Conservation (phyloP, 2,113 vertebrate species). For the Dolichotis patagonum region DNA sequence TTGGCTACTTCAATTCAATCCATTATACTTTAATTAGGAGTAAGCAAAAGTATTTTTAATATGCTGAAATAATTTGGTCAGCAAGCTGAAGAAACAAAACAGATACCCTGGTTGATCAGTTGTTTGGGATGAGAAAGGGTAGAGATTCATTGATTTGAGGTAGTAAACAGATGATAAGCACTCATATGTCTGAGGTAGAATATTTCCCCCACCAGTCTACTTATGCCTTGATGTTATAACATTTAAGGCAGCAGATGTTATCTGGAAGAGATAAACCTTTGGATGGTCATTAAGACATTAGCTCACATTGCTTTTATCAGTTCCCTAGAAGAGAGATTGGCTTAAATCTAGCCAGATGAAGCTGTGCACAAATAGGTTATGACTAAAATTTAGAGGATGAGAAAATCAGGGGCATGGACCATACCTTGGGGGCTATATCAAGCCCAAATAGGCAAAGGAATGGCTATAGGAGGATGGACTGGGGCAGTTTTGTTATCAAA, state of each 20-base stretch:
- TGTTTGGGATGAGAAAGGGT: background rate
- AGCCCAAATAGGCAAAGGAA: accelerated
- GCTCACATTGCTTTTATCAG: background rate
- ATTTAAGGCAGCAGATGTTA: conserved; percentile 28
- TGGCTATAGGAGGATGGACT: background rate
- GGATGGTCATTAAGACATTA: conserved; percentile 46
- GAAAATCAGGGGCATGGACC: background rate
- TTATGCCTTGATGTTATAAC: background rate
- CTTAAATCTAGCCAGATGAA: background rate
- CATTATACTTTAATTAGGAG: conserved; percentile 1
- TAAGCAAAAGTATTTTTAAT: background rate
- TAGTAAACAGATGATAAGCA: background rate
- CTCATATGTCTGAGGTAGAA: background rate
- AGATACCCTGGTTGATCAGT: background rate
- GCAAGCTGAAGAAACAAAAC: background rate
- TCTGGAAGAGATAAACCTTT: conserved; percentile 23
- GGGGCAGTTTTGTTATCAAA: background rate
- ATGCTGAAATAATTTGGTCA: background rate
- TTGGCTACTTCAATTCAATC: conserved; percentile 17
- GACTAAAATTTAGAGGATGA: background rate
- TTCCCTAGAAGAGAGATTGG: background rate
- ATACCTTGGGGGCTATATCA: background rate
- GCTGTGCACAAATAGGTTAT: background rate
- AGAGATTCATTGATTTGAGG: background rate
- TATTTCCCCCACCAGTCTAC: background rate